Evolutionary conservation across 2,888 invertebrate genomes (phyloP).

Genomic region (Diaperis boleti): DNA sequence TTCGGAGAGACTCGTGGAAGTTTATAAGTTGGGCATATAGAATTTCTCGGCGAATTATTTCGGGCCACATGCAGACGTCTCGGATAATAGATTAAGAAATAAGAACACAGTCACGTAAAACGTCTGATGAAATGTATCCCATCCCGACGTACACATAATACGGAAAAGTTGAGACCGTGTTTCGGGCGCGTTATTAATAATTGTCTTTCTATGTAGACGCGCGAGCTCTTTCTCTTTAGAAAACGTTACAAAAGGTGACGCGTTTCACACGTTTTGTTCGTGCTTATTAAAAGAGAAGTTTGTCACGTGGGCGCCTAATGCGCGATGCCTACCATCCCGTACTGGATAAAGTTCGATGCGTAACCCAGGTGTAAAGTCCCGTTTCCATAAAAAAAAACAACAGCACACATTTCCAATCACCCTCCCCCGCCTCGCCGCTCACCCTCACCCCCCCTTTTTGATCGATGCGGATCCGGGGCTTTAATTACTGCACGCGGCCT

Average conservation of each 20-base stretch:
- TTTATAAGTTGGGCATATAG: conserved; percentile 66
- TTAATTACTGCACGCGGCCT: conserved; percentile 37
- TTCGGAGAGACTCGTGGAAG: conserved; percentile 55
- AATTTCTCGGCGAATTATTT: conserved; percentile 64
- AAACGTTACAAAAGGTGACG: conserved; percentile 38
- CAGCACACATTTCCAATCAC: conserved; percentile 3
- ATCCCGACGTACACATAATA: conserved; percentile 34
- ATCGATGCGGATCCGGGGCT: conserved; percentile 34
- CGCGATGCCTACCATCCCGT: too few relatives aligned
- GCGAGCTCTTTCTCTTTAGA: conserved; percentile 37
- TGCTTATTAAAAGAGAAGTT: too few relatives aligned
- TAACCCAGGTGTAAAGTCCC: too few relatives aligned
- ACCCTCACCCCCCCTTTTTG: conserved; percentile 14
- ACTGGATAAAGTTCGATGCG: too few relatives aligned
- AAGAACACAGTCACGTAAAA: conserved; percentile 61
- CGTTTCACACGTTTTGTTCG: not conserved
- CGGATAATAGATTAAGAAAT: conserved; percentile 63
- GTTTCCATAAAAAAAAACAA: not conserved
- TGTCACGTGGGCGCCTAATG: too few relatives aligned
- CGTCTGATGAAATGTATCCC: conserved; percentile 58
- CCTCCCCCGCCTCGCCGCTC: not conserved
- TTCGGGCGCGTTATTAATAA: conserved; percentile 45
- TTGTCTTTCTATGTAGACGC: conserved; percentile 49
- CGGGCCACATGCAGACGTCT: conserved; percentile 62
- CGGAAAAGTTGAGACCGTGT: conserved; percentile 33